These are phyloP conservation scores for Lochmaea crataegi DNA, from an alignment of 2,888 invertebrate species.

Conservation along the genomic window DNA sequence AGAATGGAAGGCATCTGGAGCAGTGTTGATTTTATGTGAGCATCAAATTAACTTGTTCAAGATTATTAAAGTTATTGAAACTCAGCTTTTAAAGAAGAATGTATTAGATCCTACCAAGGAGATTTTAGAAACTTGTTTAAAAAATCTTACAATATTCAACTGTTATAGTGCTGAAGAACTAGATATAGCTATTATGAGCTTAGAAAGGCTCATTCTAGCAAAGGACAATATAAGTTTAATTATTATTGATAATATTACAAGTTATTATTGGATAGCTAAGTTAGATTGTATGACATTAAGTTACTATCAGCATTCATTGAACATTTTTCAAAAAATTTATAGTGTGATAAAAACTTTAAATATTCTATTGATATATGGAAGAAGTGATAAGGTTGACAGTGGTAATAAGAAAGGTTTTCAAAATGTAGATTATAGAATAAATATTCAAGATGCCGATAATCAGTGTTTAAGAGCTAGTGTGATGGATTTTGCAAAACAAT, in stretches of 20 bases:
- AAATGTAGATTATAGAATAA: constrained; percentile 48
- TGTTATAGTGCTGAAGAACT: constrained; percentile 53
- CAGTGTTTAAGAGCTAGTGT: constrained; percentile 37
- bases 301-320: constrained; percentile 49
- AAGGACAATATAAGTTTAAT: constrained; percentile 50
- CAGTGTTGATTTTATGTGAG: constrained; percentile 52
- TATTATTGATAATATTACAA: constrained; percentile 53
- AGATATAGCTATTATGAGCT: constrained; percentile 51
- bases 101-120: constrained; percentile 40
- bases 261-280: constrained; percentile 53
- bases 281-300: constrained; percentile 46
- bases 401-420: constrained; percentile 39
- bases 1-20: constrained; percentile 53
- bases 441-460: constrained; percentile 36
- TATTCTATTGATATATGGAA: constrained; percentile 51
- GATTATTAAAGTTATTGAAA: constrained; percentile 54
- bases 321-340: constrained; percentile 46
- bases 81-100: constrained; percentile 45
- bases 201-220: constrained; percentile 51
- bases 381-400: constrained; percentile 40
- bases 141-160: constrained; percentile 51
- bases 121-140: constrained; percentile 52
- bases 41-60: constrained; percentile 54
- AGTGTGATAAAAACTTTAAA: constrained; percentile 51
- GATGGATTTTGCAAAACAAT: constrained; percentile 46